Evolutionary conservation across 2,797 vertebrate species (phyloP).

Genomic region (Ambastaia sidthimunki): DNA sequence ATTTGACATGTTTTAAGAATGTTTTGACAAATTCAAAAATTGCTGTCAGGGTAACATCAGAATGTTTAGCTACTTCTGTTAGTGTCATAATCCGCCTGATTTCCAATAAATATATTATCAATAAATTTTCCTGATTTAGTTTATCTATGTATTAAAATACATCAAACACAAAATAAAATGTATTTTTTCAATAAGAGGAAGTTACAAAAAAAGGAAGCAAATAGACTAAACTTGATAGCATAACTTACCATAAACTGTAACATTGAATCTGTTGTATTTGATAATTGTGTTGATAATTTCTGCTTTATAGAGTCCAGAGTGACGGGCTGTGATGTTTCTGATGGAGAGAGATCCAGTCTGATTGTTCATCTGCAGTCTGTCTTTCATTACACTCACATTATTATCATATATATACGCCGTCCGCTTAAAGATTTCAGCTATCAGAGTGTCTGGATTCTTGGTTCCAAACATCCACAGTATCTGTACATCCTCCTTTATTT

Average conservation of each 20-base stretch:
- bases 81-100: too few species aligned
- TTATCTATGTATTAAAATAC: too few species aligned
- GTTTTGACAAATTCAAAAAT: too few species aligned
- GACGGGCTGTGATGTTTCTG: background rate
- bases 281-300: background rate
- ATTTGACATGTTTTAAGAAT: too few species aligned
- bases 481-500: background rate
- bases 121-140: too few species aligned
- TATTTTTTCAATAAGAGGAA: too few species aligned
- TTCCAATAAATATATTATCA: too few species aligned
- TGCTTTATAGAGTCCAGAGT: background rate
- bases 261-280: background rate
- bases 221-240: too few species aligned
- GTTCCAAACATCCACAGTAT: slow-evolving; percentile 16
- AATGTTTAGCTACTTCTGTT: too few species aligned
- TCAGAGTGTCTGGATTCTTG: slow-evolving; percentile 3
- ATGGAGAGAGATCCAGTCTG: slow-evolving; percentile 4
- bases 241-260: slow-evolving; percentile 17
- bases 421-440: slow-evolving; percentile 2
- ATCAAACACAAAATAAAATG: too few species aligned
- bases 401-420: background rate
- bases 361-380: background rate
- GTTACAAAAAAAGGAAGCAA: too few species aligned
- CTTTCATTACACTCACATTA: background rate
- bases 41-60: too few species aligned